These are phyloP conservation scores for Volucella bombylans DNA, from an alignment of 2,888 invertebrate genomes.

Conservation along the genomic window DNA sequence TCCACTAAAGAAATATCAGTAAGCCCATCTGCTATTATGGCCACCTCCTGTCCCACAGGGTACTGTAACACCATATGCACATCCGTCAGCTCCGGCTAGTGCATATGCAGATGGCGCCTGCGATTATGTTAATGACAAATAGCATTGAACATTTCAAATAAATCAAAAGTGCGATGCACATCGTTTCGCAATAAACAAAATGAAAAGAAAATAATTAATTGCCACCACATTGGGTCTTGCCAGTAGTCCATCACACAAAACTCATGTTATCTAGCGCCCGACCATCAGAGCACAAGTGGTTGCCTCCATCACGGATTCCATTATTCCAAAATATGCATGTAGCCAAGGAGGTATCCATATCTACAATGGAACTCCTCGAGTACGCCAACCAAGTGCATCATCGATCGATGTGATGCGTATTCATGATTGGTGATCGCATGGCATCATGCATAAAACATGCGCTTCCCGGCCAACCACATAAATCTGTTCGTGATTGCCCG, in stretches of 20 bases:
- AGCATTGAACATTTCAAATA: slow-evolving; percentile 54
- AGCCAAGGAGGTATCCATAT: slow-evolving; percentile 4
- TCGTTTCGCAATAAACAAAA: slow-evolving; percentile 59
- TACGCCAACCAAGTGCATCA: slow-evolving; percentile 59
- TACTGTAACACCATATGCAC: neutral
- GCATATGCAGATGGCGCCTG: slow-evolving; percentile 58
- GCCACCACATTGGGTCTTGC: slow-evolving; percentile 16
- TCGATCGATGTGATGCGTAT: slow-evolving; percentile 50
- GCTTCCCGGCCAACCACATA: slow-evolving; percentile 44
- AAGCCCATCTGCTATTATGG: too few relatives aligned
- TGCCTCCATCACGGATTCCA: slow-evolving; percentile 46
- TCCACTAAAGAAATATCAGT: too few relatives aligned
- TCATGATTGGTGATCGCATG: slow-evolving; percentile 40
- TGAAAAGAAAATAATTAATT: slow-evolving; percentile 51
- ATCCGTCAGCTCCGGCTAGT: neutral
- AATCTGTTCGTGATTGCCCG: slow-evolving; percentile 51
- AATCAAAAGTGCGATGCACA: slow-evolving; percentile 51
- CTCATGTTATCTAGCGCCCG: slow-evolving; percentile 32
- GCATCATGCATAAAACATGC: slow-evolving; percentile 61
- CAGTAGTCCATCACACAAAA: slow-evolving; percentile 34
- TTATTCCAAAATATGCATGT: slow-evolving; percentile 45
- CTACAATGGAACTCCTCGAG: slow-evolving; percentile 24
- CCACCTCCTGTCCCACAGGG: too few relatives aligned
- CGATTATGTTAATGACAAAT: slow-evolving; percentile 63
- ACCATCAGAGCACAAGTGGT: slow-evolving; percentile 37